Evolutionary conservation across 2,888 invertebrate genomes (phyloP), one percentile per base, ranked within the genome.

Genomic region (Oxyscelio sp.): DNA sequence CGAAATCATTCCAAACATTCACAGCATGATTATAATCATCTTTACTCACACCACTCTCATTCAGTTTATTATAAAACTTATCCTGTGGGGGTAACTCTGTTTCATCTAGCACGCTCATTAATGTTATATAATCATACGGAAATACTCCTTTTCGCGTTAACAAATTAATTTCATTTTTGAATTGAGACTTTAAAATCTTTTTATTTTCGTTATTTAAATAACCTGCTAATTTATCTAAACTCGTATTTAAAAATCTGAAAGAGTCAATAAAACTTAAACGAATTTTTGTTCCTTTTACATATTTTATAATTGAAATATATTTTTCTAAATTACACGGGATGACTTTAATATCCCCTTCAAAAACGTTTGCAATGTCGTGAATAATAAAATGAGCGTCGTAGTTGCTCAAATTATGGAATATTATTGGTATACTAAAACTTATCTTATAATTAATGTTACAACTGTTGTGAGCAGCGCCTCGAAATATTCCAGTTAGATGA

Each of bases 41-140:
- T n/a, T 75, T 71, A 1, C 27, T 40, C 2, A 90, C 83, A 13
- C 74, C 4, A 5, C 22, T 19, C 24, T 91, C 77, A 8, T 24
- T 86, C 11, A 91, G 27, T 19, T 50, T 75, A 50, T 83, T 89
- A 50, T 83, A 89, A 87, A 90, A 91, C 9, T 68, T 34, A 19
- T 86, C 85, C 52, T 61, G 63, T 21, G 80, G n/a, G n/a, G 86
- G 87, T 56, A 88, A 61, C 17, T 45, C 8, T 34, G 27, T 27
- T 54, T 89, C 88, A 9, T 88, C 54, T 34, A 90, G 54, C 84
- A 87, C 89, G 27, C 81, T 75, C 74, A 22, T 68, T 11, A 15
- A 52, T 38, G 87, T 83, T 8, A 92, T 34, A 66, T 90, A 92
- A 15, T 91, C 88, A 81, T 92, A 91, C 5, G 91, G 91, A 77